phyloP scores from a whole-genome alignment of 2,888 invertebrate species.

The Congeria kusceri region DNA sequence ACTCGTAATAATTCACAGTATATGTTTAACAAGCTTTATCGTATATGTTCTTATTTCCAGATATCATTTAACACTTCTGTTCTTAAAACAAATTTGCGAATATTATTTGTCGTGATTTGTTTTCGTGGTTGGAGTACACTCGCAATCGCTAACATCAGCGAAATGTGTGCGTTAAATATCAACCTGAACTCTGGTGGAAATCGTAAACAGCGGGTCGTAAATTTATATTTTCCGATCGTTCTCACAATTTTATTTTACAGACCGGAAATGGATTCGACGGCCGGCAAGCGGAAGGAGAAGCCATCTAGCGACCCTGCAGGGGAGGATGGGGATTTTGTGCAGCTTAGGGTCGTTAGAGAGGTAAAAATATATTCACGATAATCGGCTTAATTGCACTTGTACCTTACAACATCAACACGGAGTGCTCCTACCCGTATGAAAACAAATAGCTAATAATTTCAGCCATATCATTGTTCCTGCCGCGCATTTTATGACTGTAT shows the following conservation, averaged over 20 bases:
- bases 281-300: constrained; percentile 23
- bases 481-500: neutral
- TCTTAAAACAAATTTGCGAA: too few species aligned
- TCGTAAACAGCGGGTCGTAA: neutral
- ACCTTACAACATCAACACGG: too few species aligned
- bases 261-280: constrained; percentile 72
- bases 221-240: neutral
- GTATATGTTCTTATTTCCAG: too few species aligned
- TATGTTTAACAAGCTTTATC: too few species aligned
- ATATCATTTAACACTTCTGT: too few species aligned
- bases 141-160: neutral
- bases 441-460: neutral
- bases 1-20: too few species aligned
- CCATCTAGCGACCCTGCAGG: constrained; percentile 60
- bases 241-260: constrained; percentile 39
- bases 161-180: neutral
- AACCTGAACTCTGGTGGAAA: neutral
- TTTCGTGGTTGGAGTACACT: neutral
- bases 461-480: neutral
- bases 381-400: too few species aligned
- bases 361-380: constrained; percentile 39
- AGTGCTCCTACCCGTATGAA: neutral
- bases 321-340: constrained; percentile 81
- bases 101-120: too few species aligned
- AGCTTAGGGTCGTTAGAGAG: constrained; percentile 71